Evolutionary conservation across 2,888 invertebrate species (phyloP).

Genomic region (Protophormia terraenovae): DNA sequence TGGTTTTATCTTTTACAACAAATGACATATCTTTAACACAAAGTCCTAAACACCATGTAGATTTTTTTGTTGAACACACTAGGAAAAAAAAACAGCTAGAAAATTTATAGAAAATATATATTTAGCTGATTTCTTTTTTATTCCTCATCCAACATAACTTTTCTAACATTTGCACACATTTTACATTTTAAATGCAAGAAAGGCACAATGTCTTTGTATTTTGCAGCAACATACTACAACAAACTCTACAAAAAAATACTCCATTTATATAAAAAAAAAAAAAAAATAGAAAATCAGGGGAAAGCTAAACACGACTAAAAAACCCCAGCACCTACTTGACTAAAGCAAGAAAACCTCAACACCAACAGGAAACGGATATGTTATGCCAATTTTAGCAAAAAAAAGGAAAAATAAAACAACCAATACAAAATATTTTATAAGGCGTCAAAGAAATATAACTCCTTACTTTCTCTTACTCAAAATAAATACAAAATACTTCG

Average conservation of each 20-base stretch:
- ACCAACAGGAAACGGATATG: conserved; percentile 66
- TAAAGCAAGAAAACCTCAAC: conserved; percentile 57
- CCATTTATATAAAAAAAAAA: too few species aligned
- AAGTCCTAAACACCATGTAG: background rate
- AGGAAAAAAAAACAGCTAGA: background rate
- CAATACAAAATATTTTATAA: conserved; percentile 14
- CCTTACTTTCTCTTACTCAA: conserved; percentile 14
- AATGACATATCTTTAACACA: too few species aligned
- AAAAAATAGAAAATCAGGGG: too few species aligned
- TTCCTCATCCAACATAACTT: conserved; percentile 6
- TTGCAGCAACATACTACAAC: background rate
- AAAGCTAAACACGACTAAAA: background rate
- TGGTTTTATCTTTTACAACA: background rate
- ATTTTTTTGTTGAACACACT: too few species aligned
- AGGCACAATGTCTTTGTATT: conserved; percentile 5
- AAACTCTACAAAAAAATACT: background rate
- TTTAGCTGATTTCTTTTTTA: background rate
- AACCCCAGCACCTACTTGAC: conserved; percentile 24
- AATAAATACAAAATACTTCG: background rate
- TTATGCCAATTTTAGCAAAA: conserved; percentile 52
- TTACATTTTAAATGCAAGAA: conserved; percentile 45
- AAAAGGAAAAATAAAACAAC: background rate
- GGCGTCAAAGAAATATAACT: conserved; percentile 46
- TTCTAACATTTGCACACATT: conserved; percentile 10
- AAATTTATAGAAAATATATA: conserved; percentile 1